Conservation (phyloP, 2,797 vertebrate genomes). For the Enteromius paludinosus region DNA sequence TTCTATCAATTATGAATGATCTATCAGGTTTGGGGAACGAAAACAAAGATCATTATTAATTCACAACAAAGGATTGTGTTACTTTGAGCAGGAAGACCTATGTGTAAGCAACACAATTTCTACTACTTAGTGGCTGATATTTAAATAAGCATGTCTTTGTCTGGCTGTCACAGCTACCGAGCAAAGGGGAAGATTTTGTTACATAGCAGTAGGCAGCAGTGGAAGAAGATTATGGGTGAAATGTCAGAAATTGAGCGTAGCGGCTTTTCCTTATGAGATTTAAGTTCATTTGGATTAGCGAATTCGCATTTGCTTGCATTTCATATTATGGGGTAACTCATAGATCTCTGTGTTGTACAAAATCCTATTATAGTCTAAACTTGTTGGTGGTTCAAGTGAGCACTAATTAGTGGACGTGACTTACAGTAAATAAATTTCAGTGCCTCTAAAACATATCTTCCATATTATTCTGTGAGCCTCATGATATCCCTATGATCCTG, state of each 20-base stretch:
- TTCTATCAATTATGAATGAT: slow-evolving; percentile 74
- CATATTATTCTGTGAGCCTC: not conserved
- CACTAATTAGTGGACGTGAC: not conserved
- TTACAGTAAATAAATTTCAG: not conserved
- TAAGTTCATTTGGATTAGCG: not conserved
- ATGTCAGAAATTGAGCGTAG: not conserved
- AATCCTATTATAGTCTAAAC: slow-evolving; percentile 1
- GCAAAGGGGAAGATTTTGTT: slow-evolving; percentile 17
- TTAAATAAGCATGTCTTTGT: slow-evolving; percentile 58
- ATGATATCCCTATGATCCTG: not conserved
- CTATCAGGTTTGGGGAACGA: slow-evolving; percentile 72
- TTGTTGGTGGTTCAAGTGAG: not conserved
- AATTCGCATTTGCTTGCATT: not conserved
- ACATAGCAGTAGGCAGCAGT: slow-evolving; percentile 1
- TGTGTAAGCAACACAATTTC: slow-evolving; percentile 49
- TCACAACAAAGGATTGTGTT: slow-evolving; percentile 37
- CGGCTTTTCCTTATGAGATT: not conserved
- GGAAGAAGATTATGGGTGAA: not conserved
- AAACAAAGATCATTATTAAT: slow-evolving; percentile 52
- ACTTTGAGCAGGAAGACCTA: slow-evolving; percentile 28
- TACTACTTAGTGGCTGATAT: slow-evolving; percentile 37
- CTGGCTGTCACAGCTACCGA: slow-evolving; percentile 18
- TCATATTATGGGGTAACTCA: not conserved
- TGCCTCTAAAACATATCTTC: not conserved
- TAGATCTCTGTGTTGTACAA: not conserved